Evolutionary conservation across 2,888 invertebrate species (phyloP), one percentile per base, ranked within the genome.

Genomic region (Meta bourneti): DNA sequence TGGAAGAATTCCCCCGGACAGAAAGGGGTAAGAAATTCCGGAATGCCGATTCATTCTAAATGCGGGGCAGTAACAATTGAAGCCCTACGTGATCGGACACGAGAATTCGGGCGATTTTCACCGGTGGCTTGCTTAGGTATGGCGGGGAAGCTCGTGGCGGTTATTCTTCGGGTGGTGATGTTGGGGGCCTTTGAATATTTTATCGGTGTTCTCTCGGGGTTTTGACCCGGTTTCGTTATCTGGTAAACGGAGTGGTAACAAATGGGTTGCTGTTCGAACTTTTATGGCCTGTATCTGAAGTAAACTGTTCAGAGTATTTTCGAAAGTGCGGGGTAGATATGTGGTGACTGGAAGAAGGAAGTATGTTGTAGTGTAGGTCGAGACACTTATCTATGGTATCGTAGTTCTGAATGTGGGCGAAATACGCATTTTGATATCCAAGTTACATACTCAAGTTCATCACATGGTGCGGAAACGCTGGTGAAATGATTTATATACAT

Each of bases 21-120:
- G 80, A 69, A 80, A 81, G 69, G 69, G 80, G 34, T 8, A 11
- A 4, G 34, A 79, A 19, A 34, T 16, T 9, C 7, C 9, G 19
- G 74, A 81, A 81, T 81, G 69, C 54, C 19, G 69, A 48, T 61
- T 81, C 80, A 81, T 81, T 69, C 61, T 69, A 69, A 52, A 81
- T 81, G 20, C 69, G 34, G 19, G n/a, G 69, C 34, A 69, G 52
- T 81, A 69, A 81, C 80, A 61, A 81, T 81, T 81, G 80, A 81
- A 69, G 80, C 34, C 6, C 16, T 34, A 81, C 80, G 80, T 81
- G 80, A 69, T 48, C 69, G 34, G 80, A 7, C 5, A 13, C 13
- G 8, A 8, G 80, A 81, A 81, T 61, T 52, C 34, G 69, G 54
- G n/a, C 7, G 51, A 52, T 6, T 20, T 34, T 34, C 4, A 34